A percentile compares a stretch with the other conserved stretches of the same genome.
Conservation (phyloP, 1,140 invertebrate genomes). For the Archivesica marissinica region DNA sequence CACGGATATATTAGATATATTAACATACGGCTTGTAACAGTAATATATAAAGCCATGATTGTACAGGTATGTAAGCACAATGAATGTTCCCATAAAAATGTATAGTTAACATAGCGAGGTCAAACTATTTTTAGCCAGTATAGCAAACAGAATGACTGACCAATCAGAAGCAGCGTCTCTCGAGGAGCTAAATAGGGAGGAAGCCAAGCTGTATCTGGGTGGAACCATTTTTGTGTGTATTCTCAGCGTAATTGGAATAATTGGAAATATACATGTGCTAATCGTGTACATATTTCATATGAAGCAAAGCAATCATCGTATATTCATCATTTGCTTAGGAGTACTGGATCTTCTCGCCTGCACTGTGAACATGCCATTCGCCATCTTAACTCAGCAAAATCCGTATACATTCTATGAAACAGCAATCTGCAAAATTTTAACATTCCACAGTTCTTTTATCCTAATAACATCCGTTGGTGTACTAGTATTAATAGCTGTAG, state of each 20-base stretch:
- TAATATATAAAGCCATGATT: too few species aligned
- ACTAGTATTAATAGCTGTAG: conserved; percentile 75
- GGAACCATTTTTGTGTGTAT: conserved; percentile 52
- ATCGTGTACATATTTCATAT: conserved; percentile 75
- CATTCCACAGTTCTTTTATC: conserved; percentile 74
- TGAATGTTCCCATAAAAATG: too few species aligned
- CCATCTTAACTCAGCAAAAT: conserved; percentile 68
- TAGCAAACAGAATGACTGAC: neutral
- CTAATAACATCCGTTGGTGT: conserved; percentile 69
- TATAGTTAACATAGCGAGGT: too few species aligned
- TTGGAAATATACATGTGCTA: conserved; percentile 75
- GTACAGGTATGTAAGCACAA: too few species aligned
- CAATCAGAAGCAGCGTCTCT: neutral
- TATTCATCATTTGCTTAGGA: conserved; percentile 74
- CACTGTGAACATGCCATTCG: conserved; percentile 75
- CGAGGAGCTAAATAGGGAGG: conserved; percentile 47
- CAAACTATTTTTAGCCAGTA: too few species aligned
- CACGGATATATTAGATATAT: too few species aligned
- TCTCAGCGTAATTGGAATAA: conserved; percentile 70
- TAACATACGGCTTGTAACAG: too few species aligned
- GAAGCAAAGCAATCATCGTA: conserved; percentile 71
- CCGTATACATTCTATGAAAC: conserved; percentile 72
- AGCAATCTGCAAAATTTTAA: conserved; percentile 72
- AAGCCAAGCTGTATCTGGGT: conserved; percentile 7
- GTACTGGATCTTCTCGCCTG: conserved; percentile 77